Evolutionary conservation across 37 sponge, comb jelly and placozoan species (phyloP).

Genomic region (Hormiphora californensis): DNA sequence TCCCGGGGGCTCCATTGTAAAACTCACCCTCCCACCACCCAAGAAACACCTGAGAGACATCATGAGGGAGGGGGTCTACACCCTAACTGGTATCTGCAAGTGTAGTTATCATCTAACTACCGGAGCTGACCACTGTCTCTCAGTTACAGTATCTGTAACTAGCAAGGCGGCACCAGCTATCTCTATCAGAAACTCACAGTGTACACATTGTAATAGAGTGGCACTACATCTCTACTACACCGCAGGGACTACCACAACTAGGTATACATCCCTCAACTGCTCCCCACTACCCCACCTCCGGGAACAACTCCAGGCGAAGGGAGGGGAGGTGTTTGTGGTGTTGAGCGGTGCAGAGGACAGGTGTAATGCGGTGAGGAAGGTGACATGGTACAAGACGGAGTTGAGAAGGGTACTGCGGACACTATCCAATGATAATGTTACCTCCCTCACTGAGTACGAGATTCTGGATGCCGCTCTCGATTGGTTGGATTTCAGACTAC

Average conservation of each 20-base stretch:
- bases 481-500: neutral
- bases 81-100: neutral
- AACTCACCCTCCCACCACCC: neutral
- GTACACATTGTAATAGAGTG: neutral
- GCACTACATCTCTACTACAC: neutral
- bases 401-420: neutral
- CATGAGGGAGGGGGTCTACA: neutral
- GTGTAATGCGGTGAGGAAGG: neutral
- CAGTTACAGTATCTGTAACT: neutral
- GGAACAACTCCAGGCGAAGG: neutral
- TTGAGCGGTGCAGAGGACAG: conserved; percentile 1
- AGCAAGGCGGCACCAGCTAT: neutral
- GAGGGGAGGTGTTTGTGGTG: neutral
- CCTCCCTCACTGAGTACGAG: conserved; percentile 5
- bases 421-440: neutral
- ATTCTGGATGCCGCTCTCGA: neutral
- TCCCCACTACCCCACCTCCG: neutral
- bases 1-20: neutral
- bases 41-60: neutral
- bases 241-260: neutral
- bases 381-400: neutral
- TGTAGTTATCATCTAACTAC: neutral
- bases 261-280: neutral
- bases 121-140: neutral
- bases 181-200: neutral